Conservation (phyloP, 1,140 invertebrate genomes). For the Physella acuta region DNA sequence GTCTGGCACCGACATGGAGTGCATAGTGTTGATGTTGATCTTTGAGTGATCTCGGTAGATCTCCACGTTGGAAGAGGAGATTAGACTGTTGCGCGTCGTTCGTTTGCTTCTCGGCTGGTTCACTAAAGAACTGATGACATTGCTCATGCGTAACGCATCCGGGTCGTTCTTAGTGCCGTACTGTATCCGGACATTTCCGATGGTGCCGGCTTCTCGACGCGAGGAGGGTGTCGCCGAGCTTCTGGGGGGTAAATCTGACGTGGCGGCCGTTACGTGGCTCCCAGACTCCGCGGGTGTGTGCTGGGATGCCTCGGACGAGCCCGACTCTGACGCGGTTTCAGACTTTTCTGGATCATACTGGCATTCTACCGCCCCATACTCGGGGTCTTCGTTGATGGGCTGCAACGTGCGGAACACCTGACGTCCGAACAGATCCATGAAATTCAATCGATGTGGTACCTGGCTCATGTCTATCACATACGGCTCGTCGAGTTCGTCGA, state of each 20-base stretch:
- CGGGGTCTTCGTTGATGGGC: no score
- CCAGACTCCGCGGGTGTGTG: background rate
- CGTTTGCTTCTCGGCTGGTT: no score
- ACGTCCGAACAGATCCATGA: background rate
- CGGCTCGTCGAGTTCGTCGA: background rate
- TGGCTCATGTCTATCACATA: no score
- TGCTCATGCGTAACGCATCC: background rate
- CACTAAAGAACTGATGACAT: no score
- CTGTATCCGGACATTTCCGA: background rate
- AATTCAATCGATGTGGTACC: no score
- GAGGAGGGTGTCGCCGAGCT: background rate
- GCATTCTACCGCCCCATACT: no score
- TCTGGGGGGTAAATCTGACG: background rate
- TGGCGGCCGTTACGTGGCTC: background rate
- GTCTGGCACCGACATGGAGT: no score
- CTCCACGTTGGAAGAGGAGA: no score
- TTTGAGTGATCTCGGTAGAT: no score
- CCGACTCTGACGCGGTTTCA: background rate
- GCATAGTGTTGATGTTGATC: no score
- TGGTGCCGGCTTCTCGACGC: background rate
- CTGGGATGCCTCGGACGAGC: background rate
- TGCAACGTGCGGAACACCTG: background rate
- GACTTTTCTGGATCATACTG: no score
- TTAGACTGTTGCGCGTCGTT: no score
- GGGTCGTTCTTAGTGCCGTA: background rate